Conservation (phyloP, 2,888 invertebrate genomes). For the Taphrorychus bicolor region DNA sequence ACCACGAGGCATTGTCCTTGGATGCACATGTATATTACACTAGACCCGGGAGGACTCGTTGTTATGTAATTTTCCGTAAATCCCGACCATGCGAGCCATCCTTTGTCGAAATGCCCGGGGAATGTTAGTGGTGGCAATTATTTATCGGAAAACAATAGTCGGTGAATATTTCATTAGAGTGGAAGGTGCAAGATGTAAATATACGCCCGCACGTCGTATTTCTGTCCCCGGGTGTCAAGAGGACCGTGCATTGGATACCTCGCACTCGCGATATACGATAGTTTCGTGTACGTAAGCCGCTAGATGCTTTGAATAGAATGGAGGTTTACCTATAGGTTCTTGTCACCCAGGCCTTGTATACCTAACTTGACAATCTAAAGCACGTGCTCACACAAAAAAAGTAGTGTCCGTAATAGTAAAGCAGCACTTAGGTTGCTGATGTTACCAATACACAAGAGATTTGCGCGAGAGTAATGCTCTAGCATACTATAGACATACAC, state of each 20-base stretch:
- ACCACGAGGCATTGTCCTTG: conserved; percentile 20
- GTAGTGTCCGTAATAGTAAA: no score
- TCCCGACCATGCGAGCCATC: conserved; percentile 48
- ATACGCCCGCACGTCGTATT: conserved; percentile 42
- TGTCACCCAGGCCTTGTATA: no score
- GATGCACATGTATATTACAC: conserved; percentile 21
- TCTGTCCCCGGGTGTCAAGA: conserved; percentile 31
- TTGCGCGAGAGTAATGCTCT: no score
- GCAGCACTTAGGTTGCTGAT: no score
- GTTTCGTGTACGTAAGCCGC: conserved; percentile 10
- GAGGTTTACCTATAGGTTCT: not conserved
- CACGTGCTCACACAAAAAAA: no score
- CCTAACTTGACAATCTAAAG: no score
- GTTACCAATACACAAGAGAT: no score
- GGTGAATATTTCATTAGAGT: conserved; percentile 51
- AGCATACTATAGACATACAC: no score
- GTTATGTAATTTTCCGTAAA: conserved; percentile 50
- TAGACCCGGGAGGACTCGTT: conserved; percentile 18
- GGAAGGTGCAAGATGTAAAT: conserved; percentile 48
- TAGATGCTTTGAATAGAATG: conserved; percentile 26
- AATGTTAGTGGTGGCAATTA: conserved; percentile 51
- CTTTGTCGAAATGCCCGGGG: conserved; percentile 46
- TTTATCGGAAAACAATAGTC: conserved; percentile 51
- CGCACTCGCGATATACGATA: not conserved
- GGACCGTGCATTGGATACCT: conserved; percentile 34